These are phyloP conservation scores for Thecophora atra DNA, from an alignment of 2,888 invertebrate genomes.

Conservation along the genomic window DNA sequence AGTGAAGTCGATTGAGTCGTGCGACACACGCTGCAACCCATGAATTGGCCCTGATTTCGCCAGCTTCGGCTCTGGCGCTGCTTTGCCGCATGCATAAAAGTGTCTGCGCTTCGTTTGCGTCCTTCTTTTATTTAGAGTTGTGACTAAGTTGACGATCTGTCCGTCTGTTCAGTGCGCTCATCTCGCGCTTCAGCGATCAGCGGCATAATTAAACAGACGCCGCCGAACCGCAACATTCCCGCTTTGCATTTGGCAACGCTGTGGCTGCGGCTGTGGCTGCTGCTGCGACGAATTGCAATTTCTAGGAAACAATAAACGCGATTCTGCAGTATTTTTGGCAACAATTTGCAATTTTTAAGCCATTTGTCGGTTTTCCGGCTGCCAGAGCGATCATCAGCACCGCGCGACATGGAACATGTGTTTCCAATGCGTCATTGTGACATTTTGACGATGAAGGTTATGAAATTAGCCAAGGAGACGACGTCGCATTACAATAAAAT, in stretches of 20 bases:
- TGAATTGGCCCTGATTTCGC: slow-evolving; percentile 35
- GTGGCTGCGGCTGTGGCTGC: neutral
- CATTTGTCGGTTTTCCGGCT: neutral
- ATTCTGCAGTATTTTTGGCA: slow-evolving; percentile 32
- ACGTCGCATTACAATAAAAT: too few species aligned
- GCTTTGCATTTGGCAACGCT: slow-evolving; percentile 12
- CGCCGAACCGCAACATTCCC: slow-evolving; percentile 27
- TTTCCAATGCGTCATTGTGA: slow-evolving; percentile 33
- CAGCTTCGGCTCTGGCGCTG: neutral
- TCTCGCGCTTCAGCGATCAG: slow-evolving; percentile 18
- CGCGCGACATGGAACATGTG: slow-evolving; percentile 26
- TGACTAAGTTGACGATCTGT: neutral
- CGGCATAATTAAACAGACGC: slow-evolving; percentile 29
- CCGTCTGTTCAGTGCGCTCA: neutral
- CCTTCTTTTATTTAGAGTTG: slow-evolving; percentile 3
- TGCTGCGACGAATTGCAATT: neutral
- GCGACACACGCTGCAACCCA: neutral
- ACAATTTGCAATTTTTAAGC: slow-evolving; percentile 20
- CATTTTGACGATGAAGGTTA: slow-evolving; percentile 13
- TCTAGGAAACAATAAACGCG: slow-evolving; percentile 34
- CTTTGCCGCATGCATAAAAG: neutral
- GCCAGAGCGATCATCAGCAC: neutral
- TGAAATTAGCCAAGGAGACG: too few species aligned
- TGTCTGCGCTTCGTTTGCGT: neutral
- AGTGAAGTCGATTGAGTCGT: neutral